A percentile compares a stretch with the other conserved stretches of the same genome.
phyloP scores from a whole-genome alignment of 37 sponge, comb jelly and placozoan genomes.

The Agelas oroides region DNA sequence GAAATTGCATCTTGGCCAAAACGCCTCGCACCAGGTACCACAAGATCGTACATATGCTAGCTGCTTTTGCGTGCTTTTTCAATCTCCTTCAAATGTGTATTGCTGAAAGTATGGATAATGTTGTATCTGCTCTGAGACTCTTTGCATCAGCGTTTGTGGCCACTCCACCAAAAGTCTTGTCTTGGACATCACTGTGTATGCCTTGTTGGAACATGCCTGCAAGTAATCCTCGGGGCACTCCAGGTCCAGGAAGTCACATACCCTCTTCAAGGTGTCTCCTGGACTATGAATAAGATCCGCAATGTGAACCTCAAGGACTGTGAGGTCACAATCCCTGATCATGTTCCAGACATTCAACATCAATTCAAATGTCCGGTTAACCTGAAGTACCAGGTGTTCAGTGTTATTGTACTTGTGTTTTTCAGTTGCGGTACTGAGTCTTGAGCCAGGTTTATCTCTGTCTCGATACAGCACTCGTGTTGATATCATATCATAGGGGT shows the following conservation, averaged over 20 bases:
- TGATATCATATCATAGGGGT: slow-evolving; percentile 52
- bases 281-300: slow-evolving; percentile 26
- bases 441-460: background rate
- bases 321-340: background rate
- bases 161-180: slow-evolving; percentile 28
- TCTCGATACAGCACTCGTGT: slow-evolving; percentile 28
- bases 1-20: too few species aligned
- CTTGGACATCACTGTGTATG: background rate
- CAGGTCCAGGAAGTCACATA: slow-evolving; percentile 37
- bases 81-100: slow-evolving; percentile 22
- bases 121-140: background rate
- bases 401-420: background rate
- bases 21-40: too few species aligned
- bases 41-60: too few species aligned
- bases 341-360: slow-evolving; percentile 6
- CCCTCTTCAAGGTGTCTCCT: background rate
- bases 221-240: slow-evolving; percentile 30
- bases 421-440: background rate
- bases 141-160: slow-evolving; percentile 6
- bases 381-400: background rate
- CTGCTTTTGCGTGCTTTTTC: too few species aligned
- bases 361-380: background rate
- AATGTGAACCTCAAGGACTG: slow-evolving; percentile 18
- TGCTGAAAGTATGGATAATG: background rate
- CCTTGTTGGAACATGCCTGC: background rate